Base-by-base conservation (phyloP, 2,888 invertebrate species). In the Cerceris rybyensis region DNA sequence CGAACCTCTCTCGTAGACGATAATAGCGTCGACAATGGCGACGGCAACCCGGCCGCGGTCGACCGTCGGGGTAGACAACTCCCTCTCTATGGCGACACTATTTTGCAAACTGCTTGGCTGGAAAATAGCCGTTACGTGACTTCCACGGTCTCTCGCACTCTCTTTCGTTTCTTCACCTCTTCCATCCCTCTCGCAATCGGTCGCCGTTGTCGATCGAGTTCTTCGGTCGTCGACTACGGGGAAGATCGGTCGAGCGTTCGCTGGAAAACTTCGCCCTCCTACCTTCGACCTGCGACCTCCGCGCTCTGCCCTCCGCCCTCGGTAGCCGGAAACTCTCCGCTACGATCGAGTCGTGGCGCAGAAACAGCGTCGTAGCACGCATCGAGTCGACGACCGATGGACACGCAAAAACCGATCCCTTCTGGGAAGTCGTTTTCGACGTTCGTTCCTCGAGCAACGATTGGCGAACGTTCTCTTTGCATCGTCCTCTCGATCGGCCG, bases 331-430 rank as follows among this genome's bases (percentile, higher is more conserved):
- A 73, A 69, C 63, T 64, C 50, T 58, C 28, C 73, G 49, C 58
- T 61, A 76, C 86, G 80, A 75, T 77, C 73, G 81, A 69, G 77
- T 61, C 66, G 70, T 61, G 68, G 61, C 14, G 80, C 80, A 88
- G 85, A 87, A 89, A 89, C 88, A 89, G 88, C 86, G 80, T 82
- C 78, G 71, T 80, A 86, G 84, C 91, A 91, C 89, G 90, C 90
- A 89, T 80, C 84, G 78, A 70, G 69, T 82, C 90, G 89, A 92
- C 89, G 91, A 89, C 84, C 81, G 87, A 85, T 89, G 88, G 88
- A 88, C 92, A 92, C 91, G 92, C 92, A 87, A 92, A 28, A 91
- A 89, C 86, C 88, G 86, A 90, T 89, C 87, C 87, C 85, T 89
- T 88, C 88, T 82, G 78, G 77, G 87, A 87, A 87, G 78, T 84